phyloP scores from a whole-genome alignment of 30 jellyfish, hydroid and myxozoan genomes.

The Mastigias papua region DNA sequence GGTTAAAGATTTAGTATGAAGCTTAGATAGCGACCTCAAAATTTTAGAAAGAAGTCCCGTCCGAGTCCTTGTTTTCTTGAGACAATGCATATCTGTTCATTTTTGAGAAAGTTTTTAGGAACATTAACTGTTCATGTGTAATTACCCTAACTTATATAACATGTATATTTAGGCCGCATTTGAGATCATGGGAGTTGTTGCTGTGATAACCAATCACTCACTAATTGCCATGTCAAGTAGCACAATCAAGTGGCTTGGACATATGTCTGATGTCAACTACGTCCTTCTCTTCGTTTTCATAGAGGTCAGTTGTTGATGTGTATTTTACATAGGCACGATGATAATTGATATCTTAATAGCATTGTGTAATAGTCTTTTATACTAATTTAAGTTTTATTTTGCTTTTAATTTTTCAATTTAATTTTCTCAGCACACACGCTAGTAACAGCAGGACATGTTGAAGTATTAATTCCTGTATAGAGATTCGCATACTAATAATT shows the following conservation, averaged over 20 bases:
- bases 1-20: too few relatives aligned
- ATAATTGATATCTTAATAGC: too few relatives aligned
- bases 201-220: slow-evolving; percentile 94
- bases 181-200: slow-evolving; percentile 92
- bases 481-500: too few relatives aligned
- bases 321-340: too few relatives aligned
- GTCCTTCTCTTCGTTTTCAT: slow-evolving; percentile 83
- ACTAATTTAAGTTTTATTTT: neutral
- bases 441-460: neutral
- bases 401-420: neutral
- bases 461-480: too few relatives aligned
- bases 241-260: slow-evolving; percentile 77
- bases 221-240: slow-evolving; percentile 91
- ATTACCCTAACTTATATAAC: neutral
- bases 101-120: too few relatives aligned
- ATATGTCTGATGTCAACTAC: slow-evolving; percentile 61
- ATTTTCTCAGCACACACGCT: too few relatives aligned
- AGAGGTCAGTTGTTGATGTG: slow-evolving; percentile 83
- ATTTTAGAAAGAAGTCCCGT: too few relatives aligned
- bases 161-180: slow-evolving; percentile 81
- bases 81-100: too few relatives aligned
- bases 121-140: too few relatives aligned
- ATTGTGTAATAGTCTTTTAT: neutral
- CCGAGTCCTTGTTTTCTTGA: too few relatives aligned
- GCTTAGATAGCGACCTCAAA: too few relatives aligned